These are phyloP conservation scores for Sebastes schlegelii DNA, from an alignment of 2,113 vertebrate genomes.

Conservation along the genomic window DNA sequence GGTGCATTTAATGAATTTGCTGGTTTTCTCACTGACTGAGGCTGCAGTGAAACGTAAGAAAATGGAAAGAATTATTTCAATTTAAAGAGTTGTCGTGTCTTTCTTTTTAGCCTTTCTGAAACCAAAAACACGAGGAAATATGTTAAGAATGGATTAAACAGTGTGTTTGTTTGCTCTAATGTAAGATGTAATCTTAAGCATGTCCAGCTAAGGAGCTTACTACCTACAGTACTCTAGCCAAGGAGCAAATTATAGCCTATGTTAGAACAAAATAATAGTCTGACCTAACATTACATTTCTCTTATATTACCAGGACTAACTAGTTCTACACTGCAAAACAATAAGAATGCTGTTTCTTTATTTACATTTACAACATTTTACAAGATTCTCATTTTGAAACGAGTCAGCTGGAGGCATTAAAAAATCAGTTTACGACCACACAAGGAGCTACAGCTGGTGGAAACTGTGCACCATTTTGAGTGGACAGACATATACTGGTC, in stretches of 20 bases:
- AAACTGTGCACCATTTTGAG: no score
- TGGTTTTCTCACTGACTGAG: background rate
- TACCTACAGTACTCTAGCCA: background rate
- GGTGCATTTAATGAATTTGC: background rate
- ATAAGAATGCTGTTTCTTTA: no score
- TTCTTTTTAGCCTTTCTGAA: no score
- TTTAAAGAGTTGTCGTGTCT: background rate
- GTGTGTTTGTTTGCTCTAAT: no score
- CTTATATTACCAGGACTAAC: background rate
- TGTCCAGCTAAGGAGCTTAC: no score
- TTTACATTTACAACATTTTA: no score
- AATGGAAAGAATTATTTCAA: background rate
- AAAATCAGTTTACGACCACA: background rate
- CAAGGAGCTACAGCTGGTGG: background rate
- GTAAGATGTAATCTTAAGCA: no score
- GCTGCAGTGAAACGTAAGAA: background rate
- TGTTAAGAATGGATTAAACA: no score
- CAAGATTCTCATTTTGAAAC: background rate
- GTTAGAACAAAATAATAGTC: background rate
- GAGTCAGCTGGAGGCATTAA: background rate
- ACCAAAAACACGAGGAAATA: no score
- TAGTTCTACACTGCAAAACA: background rate
- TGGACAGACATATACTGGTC: no score
- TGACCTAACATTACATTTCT: background rate
- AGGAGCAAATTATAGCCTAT: background rate